Evolutionary conservation across 2,888 invertebrate genomes (phyloP).

Genomic region (Galerucella calmariensis): DNA sequence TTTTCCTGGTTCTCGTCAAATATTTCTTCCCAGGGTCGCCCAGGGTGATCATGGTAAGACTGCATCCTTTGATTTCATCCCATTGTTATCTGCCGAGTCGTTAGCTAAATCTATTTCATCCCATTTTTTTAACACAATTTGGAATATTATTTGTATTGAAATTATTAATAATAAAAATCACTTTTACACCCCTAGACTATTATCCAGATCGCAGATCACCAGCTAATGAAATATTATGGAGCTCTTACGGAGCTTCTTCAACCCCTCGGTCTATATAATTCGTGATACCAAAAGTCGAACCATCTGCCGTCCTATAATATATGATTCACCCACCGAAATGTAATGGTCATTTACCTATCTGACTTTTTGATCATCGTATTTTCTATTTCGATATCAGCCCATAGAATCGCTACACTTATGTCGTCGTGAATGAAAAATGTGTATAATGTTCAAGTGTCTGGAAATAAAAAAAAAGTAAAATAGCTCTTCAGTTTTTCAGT

Average conservation of each 20-base stretch:
- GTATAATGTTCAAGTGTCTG: conserved; percentile 14
- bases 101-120: too few species aligned
- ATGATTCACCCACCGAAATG: conserved; percentile 58
- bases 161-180: not conserved
- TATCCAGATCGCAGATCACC: conserved; percentile 20
- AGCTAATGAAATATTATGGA: conserved; percentile 44
- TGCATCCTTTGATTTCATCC: too few species aligned
- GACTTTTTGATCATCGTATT: conserved; percentile 46
- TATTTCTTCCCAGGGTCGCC: too few species aligned
- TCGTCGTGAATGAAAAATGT: conserved; percentile 24
- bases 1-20: too few species aligned
- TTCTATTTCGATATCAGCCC: conserved; percentile 54
- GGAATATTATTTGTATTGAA: not conserved
- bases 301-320: conserved; percentile 57
- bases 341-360: conserved; percentile 58
- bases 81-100: too few species aligned
- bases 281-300: conserved; percentile 52
- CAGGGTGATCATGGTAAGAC: too few species aligned
- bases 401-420: conserved; percentile 25
- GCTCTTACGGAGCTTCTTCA: conserved; percentile 48
- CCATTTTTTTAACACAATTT: too few species aligned
- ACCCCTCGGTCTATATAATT: conserved; percentile 47
- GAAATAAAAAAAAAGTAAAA: not conserved
- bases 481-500: not conserved
- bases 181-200: conserved; percentile 18